These are phyloP conservation scores for Propithecus perrieri DNA, from an alignment of 2,797 vertebrate genomes.

Conservation along the genomic window DNA sequence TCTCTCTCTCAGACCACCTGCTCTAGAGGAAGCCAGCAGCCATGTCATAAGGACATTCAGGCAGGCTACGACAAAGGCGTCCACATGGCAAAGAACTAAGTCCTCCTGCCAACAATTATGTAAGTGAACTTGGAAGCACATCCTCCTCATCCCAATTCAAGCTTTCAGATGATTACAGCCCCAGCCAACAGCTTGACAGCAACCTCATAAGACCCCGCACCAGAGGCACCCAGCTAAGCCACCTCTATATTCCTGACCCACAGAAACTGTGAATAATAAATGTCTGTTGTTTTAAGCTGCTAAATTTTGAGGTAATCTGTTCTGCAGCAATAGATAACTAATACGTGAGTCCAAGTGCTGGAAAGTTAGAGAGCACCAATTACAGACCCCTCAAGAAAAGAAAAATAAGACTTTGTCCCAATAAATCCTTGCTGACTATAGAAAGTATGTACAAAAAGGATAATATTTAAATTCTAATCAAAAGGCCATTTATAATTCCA, in stretches of 20 bases:
- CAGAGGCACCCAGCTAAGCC: background rate
- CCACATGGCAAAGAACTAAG: background rate
- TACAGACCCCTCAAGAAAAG: background rate
- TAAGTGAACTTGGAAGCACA: background rate
- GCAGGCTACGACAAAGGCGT: background rate
- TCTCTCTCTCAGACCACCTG: background rate
- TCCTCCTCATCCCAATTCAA: background rate
- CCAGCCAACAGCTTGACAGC: background rate
- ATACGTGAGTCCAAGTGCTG: background rate
- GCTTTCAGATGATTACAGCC: background rate
- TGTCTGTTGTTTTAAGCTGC: background rate
- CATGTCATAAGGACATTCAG: background rate
- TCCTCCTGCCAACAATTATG: background rate
- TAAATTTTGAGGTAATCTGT: slow-evolving; percentile 8
- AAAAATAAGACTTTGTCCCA: slow-evolving; percentile 5
- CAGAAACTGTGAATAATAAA: background rate
- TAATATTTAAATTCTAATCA: background rate
- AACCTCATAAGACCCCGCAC: background rate
- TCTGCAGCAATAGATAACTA: slow-evolving; percentile 31
- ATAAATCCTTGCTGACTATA: background rate
- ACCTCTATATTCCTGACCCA: background rate
- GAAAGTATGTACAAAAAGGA: background rate
- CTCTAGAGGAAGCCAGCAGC: slow-evolving; percentile 3
- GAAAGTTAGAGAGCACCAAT: background rate
- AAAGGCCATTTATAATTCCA: background rate